Evolutionary conservation across 2,888 invertebrate genomes (phyloP), one percentile per base, ranked within the genome.

Genomic region (Cephus runcator): DNA sequence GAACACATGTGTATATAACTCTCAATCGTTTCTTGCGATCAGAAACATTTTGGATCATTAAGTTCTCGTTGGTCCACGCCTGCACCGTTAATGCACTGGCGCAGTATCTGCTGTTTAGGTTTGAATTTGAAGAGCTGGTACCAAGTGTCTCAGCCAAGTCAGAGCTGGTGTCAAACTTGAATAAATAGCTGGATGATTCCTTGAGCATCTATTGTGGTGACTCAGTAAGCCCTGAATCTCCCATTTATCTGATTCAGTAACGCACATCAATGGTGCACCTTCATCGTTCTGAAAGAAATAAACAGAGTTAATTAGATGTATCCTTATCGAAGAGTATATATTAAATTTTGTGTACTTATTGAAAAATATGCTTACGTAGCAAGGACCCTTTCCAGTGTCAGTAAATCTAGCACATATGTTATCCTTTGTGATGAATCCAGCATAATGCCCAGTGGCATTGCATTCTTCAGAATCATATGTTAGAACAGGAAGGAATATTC

Each of bases 211-310:
- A 81, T 93, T 93, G 83, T 94, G 93, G 85, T 94, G 93, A 84
- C 93, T 94, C 73, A 94, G 91, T 75, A 94, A 89, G 30, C 94
- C 95, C 82, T 94, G 93, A 74, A 95, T 91, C 86, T 94, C 93
- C 94, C 94, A 94, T 76, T 92, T 91, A 68, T 92, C 92, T 4
- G 91, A 91, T 78, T 93, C 93, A 73, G 92, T 93, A 84, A 93
- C 92, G 84, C 95, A 95, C 93, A 94, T 94, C 78, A 95, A 85
- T 12, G 95, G 94, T 33, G 94, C 94, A n/a, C 95, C 95, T 89
- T 94, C 94, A 83, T 94, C 94, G 84, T 94, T 94, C 95, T 95
- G 85, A 76, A 92, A 91, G 40, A 40, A 36, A 40, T 40, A 15
- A 40, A 6, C 15, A 40, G 15, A 40, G 6, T 15, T 40, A 6